phyloP scores from a whole-genome alignment of 2,888 invertebrate genomes.

The Morpho deidamia region DNA sequence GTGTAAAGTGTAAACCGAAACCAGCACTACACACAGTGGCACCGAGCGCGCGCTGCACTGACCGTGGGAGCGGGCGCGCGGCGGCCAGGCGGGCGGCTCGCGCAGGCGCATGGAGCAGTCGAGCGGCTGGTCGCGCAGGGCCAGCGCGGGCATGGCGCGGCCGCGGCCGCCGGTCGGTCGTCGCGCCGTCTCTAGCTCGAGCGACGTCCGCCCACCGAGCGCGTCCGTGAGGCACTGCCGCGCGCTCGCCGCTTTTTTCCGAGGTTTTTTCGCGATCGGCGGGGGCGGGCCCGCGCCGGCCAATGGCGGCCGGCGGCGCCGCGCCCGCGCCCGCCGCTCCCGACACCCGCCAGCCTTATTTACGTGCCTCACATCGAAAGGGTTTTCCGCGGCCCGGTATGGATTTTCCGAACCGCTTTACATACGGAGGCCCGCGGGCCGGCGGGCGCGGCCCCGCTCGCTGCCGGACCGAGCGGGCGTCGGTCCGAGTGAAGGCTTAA shows the following conservation, averaged over 20 bases:
- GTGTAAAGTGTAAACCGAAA: not conserved
- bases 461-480: not conserved
- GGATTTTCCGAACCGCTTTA: conserved; percentile 71
- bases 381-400: conserved; percentile 77
- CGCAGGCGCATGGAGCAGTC: conserved; percentile 84
- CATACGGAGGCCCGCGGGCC: conserved; percentile 54
- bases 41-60: conserved; percentile 36
- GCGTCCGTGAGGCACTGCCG: conserved; percentile 70
- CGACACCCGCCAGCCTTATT: conserved; percentile 55
- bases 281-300: conserved; percentile 61
- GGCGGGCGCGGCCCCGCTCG: conserved; percentile 1
- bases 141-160: conserved; percentile 82
- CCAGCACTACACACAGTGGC: conserved; percentile 13
- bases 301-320: conserved; percentile 60
- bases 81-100: conserved; percentile 63
- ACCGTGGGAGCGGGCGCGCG: conserved; percentile 54
- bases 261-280: conserved; percentile 52
- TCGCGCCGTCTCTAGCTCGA: conserved; percentile 56
- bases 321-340: conserved; percentile 36
- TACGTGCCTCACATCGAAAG: conserved; percentile 78
- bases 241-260: conserved; percentile 58
- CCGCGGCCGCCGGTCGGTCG: conserved; percentile 76
- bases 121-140: conserved; percentile 81
- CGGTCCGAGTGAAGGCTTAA: not conserved
- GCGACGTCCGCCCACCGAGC: conserved; percentile 61